A percentile compares a stretch with the other conserved stretches of the same genome.
Evolutionary conservation across 2,888 invertebrate genomes (phyloP).

Genomic region (Diarsia brunnea): DNA sequence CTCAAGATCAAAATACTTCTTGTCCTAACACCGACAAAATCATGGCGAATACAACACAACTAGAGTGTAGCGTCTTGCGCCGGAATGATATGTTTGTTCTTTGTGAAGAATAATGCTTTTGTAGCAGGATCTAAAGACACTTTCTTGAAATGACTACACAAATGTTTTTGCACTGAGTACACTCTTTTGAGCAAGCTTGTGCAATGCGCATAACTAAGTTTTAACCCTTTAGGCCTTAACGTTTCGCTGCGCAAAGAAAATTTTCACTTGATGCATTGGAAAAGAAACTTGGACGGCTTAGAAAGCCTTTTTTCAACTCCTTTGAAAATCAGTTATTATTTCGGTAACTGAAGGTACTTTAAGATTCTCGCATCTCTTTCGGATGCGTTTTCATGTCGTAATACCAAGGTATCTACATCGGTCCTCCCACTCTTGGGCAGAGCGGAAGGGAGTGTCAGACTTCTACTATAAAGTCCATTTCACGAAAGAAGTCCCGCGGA

Average conservation of each 20-base stretch:
- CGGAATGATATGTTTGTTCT: conserved; percentile 73
- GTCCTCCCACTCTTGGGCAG: too few relatives aligned
- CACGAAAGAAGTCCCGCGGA: too few relatives aligned
- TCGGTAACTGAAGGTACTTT: too few relatives aligned
- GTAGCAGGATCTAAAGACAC: conserved; percentile 66
- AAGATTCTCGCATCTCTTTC: too few relatives aligned
- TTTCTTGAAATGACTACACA: conserved; percentile 64
- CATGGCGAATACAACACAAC: conserved; percentile 43
- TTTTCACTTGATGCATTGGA: too few relatives aligned
- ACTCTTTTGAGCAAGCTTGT: conserved; percentile 50
- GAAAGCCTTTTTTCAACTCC: too few relatives aligned
- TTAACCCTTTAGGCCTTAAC: conserved; percentile 9
- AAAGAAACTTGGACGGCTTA: too few relatives aligned
- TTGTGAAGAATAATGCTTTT: conserved; percentile 73
- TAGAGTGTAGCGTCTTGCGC: conserved; percentile 66
- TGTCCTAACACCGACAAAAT: conserved; percentile 20
- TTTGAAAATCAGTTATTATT: too few relatives aligned
- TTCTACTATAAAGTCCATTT: too few relatives aligned
- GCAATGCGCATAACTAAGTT: conserved; percentile 42
- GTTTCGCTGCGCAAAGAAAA: conserved; percentile 11
- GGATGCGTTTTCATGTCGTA: too few relatives aligned
- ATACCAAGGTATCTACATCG: too few relatives aligned
- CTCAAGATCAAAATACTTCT: neutral
- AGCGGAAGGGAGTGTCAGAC: too few relatives aligned
- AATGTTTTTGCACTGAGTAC: conserved; percentile 46